Evolutionary conservation across 1,140 invertebrate genomes (phyloP), one percentile per base, ranked within the genome.

Genomic region (Leptoteleia sp.): DNA sequence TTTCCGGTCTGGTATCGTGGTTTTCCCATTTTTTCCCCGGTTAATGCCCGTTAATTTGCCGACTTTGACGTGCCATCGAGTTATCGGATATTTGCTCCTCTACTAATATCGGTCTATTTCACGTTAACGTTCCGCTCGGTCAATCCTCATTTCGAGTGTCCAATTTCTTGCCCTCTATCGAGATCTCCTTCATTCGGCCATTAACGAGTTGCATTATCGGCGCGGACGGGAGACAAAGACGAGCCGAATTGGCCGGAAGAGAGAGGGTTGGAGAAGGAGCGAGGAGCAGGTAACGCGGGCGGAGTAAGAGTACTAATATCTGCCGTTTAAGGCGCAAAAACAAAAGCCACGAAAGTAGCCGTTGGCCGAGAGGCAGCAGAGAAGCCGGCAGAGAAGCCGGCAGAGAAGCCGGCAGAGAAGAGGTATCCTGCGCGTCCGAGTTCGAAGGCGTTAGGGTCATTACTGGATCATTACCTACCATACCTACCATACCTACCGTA

Each of bases 401-500:
- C 8, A 35, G 52, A 35, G 48, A 50, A 50, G 31, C 40, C 15
- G 57, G 61, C 37, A 54, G 47, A 45, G 42, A 52, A 59, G 29
- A 65, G 68, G 33, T 59, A 59, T 61, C 59, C 73, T 80, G 73
- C 78, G 72, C 79, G 65, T 76, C 45, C 57, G 75, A 71, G 79
- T 82, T 83, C 72, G 68, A 76, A 85, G 80, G 83, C 85, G 85
- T 85, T 82, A 87, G 85, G 85, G 85, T 88, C 85, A 88, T 88
- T 88, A 88, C 85, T 83, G 86, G 82, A 87, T 88, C 86, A 88
- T 88, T n/a, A n/a, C n/a, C n/a, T n/a, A n/a, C n/a, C n/a, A n/a
- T 88, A 85, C 84, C 82, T 87, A 85, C 82, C 83, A 83, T 87
- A 87, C 81, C 87, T 86, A 87, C 87, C 82, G 87, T 88, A 83